Evolutionary conservation across 2,113 vertebrate species (phyloP), one percentile per base, ranked within the genome.

Genomic region (Sinosuthora webbiana): DNA sequence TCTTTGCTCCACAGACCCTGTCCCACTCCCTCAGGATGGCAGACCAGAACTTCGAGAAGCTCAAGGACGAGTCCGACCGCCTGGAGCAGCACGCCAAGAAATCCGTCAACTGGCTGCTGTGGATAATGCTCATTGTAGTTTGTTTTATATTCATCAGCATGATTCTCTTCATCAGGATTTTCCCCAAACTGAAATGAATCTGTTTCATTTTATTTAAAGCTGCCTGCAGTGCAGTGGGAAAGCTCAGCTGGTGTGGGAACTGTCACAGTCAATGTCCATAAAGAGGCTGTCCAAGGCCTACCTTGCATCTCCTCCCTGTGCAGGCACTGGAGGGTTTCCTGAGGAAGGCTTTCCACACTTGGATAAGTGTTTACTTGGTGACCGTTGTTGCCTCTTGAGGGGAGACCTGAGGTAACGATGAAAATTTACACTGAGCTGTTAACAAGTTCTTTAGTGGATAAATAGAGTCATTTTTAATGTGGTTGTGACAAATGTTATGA

Each of bases 91-190:
- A 99, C 3, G 97, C 99, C 1, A 99, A 99, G 98, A 99, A 99
- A 96, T 99, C 99, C 0, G 99, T 99, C 88, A 99, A 99, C 98
- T 99, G 99, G 99, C 97, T 99, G 13, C 97, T 99, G 30, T 99
- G 99, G 99, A 97, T 99, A 39, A 99, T 99, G 99, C 97, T 99
- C 23, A 98, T 99, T 47, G 83, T 99, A 3, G 99, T 99, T 78
- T 99, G 99, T 80, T 99, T 99, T 94, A 98, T 98, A 85, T 99
- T 99, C 93, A 99, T 99, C 94, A 99, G 99, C 93, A 99, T 99
- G 99, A 99, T 99, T 95, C 98, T 99, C 74, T 99, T 99, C 89
- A 99, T 99, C 84, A 98, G 99, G 50, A 98, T 99, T 83, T 99
- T 99, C 95, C 99, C 99, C 74, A 98, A 99, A 79, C 98, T 99